These are phyloP conservation scores for Cinclus mexicanus DNA, from an alignment of 2,113 vertebrate genomes.

Conservation along the genomic window DNA sequence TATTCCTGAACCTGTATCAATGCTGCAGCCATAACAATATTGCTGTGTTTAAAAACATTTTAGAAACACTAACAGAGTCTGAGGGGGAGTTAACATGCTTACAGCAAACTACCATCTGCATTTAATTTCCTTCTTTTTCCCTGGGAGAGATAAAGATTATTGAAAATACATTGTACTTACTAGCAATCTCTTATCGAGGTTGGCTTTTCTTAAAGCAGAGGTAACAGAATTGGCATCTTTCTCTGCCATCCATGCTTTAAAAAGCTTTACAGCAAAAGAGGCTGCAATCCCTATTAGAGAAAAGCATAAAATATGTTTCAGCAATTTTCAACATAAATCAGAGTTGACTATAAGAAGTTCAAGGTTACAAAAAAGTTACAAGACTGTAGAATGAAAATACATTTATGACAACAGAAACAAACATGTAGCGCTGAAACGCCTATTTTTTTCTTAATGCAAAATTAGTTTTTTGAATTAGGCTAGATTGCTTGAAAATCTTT, in stretches of 20 bases:
- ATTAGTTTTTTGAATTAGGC: neutral
- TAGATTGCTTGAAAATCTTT: neutral
- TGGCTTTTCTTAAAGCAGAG: conserved; percentile 89
- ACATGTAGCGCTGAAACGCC: accelerated
- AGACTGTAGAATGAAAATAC: neutral
- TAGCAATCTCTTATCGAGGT: conserved; percentile 89
- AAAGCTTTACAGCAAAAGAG: conserved; percentile 91
- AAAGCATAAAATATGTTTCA: neutral
- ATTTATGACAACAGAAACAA: neutral
- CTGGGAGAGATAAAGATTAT: neutral
- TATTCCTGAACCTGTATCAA: neutral
- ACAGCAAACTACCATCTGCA: neutral
- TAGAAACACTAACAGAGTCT: neutral
- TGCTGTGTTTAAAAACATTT: conserved; percentile 26
- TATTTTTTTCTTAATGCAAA: neutral
- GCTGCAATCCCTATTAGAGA: conserved; percentile 84
- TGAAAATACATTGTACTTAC: conserved; percentile 72
- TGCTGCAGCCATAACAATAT: conserved; percentile 10
- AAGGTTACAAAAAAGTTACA: neutral
- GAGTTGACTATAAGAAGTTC: neutral
- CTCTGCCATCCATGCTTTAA: conserved; percentile 93
- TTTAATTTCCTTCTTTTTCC: neutral
- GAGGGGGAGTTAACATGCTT: neutral
- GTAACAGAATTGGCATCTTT: conserved; percentile 91
- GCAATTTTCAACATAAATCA: neutral